Evolutionary conservation across 2,888 invertebrate genomes (phyloP).

Genomic region (Brachynemurus nebulosus): DNA sequence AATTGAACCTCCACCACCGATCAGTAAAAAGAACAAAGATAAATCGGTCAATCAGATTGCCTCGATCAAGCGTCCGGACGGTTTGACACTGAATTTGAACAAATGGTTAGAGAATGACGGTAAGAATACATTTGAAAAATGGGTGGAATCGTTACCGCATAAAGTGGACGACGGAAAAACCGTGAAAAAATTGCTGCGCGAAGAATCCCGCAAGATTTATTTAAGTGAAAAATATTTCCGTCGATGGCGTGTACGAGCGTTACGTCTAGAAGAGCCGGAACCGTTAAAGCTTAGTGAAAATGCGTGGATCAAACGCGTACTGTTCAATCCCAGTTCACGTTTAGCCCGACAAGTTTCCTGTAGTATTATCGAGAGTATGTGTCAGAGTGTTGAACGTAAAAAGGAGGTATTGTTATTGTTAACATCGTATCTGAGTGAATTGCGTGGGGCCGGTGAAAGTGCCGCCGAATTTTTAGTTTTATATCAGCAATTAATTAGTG

Average conservation of each 20-base stretch:
- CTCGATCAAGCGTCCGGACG: conserved; percentile 34
- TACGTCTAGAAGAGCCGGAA: conserved; percentile 32
- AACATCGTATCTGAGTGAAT: conserved; percentile 75
- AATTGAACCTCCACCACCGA: conserved; percentile 50
- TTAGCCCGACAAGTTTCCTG: conserved; percentile 81
- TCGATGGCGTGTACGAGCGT: conserved; percentile 43
- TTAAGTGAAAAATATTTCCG: conserved; percentile 61
- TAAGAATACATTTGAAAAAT: conserved; percentile 53
- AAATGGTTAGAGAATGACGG: conserved; percentile 62
- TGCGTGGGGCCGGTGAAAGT: conserved; percentile 79
- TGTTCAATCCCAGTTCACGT: conserved; percentile 84
- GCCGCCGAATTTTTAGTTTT: conserved; percentile 81
- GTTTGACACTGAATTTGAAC: conserved; percentile 53
- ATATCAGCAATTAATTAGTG: conserved; percentile 72
- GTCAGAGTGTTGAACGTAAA: conserved; percentile 51
- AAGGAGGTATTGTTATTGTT: conserved; percentile 68
- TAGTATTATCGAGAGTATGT: conserved; percentile 73
- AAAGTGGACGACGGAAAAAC: conserved; percentile 28
- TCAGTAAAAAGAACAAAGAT: conserved; percentile 41
- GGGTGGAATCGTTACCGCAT: conserved; percentile 50
- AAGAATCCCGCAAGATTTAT: conserved; percentile 33
- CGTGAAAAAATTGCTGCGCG: conserved; percentile 23
- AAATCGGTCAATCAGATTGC: conserved; percentile 37
- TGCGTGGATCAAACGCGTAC: conserved; percentile 80
- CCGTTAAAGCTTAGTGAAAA: conserved; percentile 49